Conservation (phyloP, 2,113 vertebrate species). For the Natator depressus region DNA sequence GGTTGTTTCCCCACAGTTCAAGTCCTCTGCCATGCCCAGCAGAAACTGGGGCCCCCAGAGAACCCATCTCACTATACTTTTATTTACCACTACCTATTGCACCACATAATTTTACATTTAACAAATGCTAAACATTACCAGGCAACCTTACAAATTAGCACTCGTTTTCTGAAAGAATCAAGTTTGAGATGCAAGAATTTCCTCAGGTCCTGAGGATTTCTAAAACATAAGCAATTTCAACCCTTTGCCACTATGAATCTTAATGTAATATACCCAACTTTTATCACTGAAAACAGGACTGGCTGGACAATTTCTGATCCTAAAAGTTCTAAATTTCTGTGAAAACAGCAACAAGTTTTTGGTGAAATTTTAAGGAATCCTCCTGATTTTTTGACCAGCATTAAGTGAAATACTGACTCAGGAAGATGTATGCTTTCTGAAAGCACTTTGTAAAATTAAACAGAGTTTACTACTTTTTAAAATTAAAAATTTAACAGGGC, state of each 20-base stretch:
- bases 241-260: background rate
- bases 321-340: background rate
- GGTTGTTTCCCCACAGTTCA: background rate
- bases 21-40: background rate
- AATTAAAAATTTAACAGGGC: background rate
- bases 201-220: background rate
- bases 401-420: background rate
- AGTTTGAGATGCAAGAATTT: background rate
- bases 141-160: background rate
- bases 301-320: background rate
- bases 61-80: background rate
- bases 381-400: background rate
- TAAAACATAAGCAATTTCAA: background rate
- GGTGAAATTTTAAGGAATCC: background rate
- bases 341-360: background rate
- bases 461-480: background rate
- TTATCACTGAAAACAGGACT: background rate
- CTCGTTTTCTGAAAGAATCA: background rate
- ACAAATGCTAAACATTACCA: background rate
- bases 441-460: background rate
- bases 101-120: background rate
- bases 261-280: background rate
- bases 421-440: background rate
- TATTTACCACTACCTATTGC: background rate
- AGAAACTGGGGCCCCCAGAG: background rate